These are phyloP conservation scores for Zosterops pallidus DNA, from an alignment of 2,113 vertebrate genomes.

Conservation along the genomic window DNA sequence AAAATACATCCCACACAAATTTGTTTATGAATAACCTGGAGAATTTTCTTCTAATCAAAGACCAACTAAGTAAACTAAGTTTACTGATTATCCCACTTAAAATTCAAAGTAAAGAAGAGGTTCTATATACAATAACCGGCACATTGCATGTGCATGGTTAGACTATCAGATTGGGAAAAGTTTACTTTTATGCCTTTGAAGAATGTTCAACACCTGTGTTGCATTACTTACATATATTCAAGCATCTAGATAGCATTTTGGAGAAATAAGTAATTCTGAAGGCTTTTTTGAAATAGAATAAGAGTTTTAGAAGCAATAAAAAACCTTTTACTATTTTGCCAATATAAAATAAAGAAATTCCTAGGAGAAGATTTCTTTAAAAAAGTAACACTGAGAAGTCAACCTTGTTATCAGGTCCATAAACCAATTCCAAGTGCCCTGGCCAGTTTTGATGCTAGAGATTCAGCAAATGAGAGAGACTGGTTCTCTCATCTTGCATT, in stretches of 20 bases:
- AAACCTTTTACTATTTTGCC: not conserved
- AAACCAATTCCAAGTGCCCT: not conserved
- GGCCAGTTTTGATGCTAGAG: not conserved
- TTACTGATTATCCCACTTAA: not conserved
- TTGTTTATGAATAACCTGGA: not conserved
- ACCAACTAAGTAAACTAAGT: not conserved
- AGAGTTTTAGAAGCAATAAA: not conserved
- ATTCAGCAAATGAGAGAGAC: not conserved
- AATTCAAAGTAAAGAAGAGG: not conserved
- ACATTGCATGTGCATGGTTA: not conserved
- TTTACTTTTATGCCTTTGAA: not conserved
- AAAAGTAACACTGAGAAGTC: not conserved
- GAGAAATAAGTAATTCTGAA: not conserved
- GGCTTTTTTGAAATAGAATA: not conserved
- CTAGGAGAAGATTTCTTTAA: not conserved
- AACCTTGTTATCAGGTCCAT: not conserved
- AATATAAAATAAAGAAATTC: not conserved
- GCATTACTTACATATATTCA: not conserved
- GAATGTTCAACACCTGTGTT: not conserved
- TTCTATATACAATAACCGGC: not conserved
- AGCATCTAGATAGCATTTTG: not conserved
- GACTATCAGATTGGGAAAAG: not conserved
- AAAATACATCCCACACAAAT: not conserved
- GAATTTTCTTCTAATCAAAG: not conserved
- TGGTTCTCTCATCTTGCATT: not conserved